Evolutionary conservation across 1,140 invertebrate species (phyloP), one percentile per base, ranked within the genome.

Genomic region (Eurosta solidaginis): DNA sequence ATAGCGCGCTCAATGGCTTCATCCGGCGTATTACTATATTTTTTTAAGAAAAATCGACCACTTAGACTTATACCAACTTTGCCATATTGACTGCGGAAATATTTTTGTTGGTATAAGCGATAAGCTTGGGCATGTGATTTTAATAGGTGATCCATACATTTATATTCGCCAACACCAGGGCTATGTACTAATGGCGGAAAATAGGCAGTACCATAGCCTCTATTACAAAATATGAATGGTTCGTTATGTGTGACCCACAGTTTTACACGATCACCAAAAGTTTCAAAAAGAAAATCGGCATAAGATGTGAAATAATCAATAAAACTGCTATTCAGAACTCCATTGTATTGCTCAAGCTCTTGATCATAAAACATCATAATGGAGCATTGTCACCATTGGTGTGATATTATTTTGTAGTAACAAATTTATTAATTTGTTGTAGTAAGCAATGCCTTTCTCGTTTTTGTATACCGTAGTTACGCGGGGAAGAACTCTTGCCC

Each of bases 351-450:
- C 88, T 92, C 89, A 1, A 92, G 81, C 3, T 86, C 42, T 77
- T 90, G 89, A n/a, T n/a, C n/a, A 89, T 0, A 91, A 91, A 76
- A 91, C 82, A 83, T 92, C 91, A 88, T 90, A 91, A 81, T 92
- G 90, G 81, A 89, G 91, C 49, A 92, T 85, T 3, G 91, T 90
- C 17, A 91, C 90, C 76, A 91, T 83, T 7, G 91, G 90, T 52
- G 87, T 88, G 50, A 92, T 90, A 40, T 89, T 88, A 17, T 86
- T 89, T 44, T 84, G 85, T 10, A 91, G 54, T 10, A 93, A 86
- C 77, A 89, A 90, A 82, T 92, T 85, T 20, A 93, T 91, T 2
- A 94, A 47, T 25, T 86, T 87, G 45, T 92, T 91, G 81, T 94
- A 93, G 82, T 93, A 93, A 59, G 88, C 83, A 9, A 92, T 88